Conservation (phyloP, 2,113 vertebrate species). For the Tachysurus vachellii region DNA sequence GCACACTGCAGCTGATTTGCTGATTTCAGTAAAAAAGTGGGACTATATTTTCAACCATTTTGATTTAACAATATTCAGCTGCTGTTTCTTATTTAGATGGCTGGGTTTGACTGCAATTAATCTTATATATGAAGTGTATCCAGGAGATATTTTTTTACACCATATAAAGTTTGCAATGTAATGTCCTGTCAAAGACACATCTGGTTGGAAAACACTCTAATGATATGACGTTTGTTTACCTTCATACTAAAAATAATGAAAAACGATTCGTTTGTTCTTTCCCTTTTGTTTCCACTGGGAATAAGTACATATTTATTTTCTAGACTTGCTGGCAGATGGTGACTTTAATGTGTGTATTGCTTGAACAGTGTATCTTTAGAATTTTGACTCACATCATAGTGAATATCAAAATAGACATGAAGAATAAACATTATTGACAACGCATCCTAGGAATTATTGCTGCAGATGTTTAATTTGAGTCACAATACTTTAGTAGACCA, state of each 20-base stretch:
- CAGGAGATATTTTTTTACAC: not conserved
- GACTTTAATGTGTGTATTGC: slow-evolving; percentile 6
- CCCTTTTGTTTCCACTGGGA: not conserved
- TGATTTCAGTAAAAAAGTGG: not conserved
- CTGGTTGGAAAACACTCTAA: not conserved
- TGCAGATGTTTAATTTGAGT: not conserved
- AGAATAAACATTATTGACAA: not conserved
- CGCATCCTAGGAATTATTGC: slow-evolving; percentile 5
- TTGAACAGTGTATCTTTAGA: not conserved
- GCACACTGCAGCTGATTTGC: not conserved
- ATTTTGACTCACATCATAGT: not conserved
- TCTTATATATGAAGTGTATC: not conserved
- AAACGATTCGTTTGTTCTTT: slow-evolving; percentile 13
- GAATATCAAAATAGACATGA: slow-evolving; percentile 9
- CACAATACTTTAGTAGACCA: not conserved
- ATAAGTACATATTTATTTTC: slow-evolving; percentile 9
- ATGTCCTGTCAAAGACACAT: not conserved
- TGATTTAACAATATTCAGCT: not conserved
- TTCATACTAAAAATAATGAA: not conserved
- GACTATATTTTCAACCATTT: no score
- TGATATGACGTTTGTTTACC: slow-evolving; percentile 3
- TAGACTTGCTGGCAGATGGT: not conserved
- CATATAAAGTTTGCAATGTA: not conserved
- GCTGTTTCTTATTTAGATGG: not conserved
- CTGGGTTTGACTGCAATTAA: not conserved